Base-by-base conservation (phyloP, 1,140 invertebrate species). In the Anadara kagoshimensis region DNA sequence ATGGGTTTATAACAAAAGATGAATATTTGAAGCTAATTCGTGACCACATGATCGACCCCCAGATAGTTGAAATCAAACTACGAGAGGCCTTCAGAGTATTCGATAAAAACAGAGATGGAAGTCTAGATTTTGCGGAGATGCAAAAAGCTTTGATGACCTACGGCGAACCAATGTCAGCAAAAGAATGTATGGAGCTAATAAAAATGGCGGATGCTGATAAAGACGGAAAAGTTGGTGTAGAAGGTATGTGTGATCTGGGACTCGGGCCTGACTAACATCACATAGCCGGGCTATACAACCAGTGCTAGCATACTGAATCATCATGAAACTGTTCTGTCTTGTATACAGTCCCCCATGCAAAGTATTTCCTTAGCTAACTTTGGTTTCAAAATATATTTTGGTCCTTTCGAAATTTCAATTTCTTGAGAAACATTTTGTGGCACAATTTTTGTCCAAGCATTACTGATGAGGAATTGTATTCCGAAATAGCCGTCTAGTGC, bases 151-250 rank as follows among this genome's bases (percentile, higher is more conserved):
- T 71, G n/a, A 22, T 5, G 3, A 22, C 26, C 24, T 18, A 63
- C 11, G 69, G 69, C 10, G 59, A 71, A 44, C 47, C 43, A 18
- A 11, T 71, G 47, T 56, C 69, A 29, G 69, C 63, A 5, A 54
- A 54, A 45, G 69, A 71, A 71, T 54, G 63, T 11, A 56, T 56
- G 11, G 49, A 63, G 24, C 24, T 71, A 56, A 71, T 71, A 18
- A 56, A 71, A 18, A 10, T 54, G 56, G 69, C 69, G 11, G 59
- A 64, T 49, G 45, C 24, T 14, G 56, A 63, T 29, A 22, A 63
- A 12, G 69, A 64, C 24, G 59, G 69, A 7, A 56, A 56, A 22
- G 44, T 71, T 44, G 69, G 63, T 63, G 51, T 63, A 18, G 53
- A 71, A 12, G 69, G 69, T 71, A 18, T 45, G 59, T 58, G 2